Conservation (phyloP, 1,140 invertebrate species). For the Trialeurodes vaporariorum region DNA sequence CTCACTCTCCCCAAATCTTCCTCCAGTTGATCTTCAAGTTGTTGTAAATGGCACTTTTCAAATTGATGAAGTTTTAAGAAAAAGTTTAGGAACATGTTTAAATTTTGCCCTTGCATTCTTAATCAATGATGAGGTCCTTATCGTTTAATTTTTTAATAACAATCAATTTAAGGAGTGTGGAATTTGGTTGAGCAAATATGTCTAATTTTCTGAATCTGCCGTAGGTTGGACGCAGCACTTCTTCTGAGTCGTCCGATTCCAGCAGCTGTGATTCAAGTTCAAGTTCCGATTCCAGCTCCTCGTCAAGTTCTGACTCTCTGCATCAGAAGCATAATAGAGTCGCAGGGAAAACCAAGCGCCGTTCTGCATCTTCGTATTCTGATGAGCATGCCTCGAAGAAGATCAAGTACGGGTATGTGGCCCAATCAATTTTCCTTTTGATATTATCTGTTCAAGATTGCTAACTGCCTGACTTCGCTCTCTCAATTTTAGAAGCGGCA, state of each 20-base stretch:
- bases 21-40: too few species aligned
- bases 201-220: not conserved
- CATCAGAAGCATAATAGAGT: constrained; percentile 38
- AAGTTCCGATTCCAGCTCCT: constrained; percentile 35
- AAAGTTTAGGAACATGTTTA: too few species aligned
- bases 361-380: constrained; percentile 45
- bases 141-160: too few species aligned
- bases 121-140: too few species aligned
- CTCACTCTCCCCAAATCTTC: too few species aligned
- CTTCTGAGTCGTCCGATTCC: constrained; percentile 49
- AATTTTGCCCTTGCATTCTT: too few species aligned
- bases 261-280: constrained; percentile 45
- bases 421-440: too few species aligned
- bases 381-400: constrained; percentile 37
- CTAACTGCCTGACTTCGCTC: too few species aligned
- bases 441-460: too few species aligned
- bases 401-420: constrained; percentile 31
- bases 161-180: not conserved
- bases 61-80: too few species aligned
- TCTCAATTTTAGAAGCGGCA: too few species aligned
- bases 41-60: too few species aligned
- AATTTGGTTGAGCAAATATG: not conserved
- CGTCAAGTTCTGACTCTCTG: constrained; percentile 33
- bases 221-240: constrained; percentile 51
- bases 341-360: constrained; percentile 43